Conservation (phyloP, 1,140 invertebrate species). For the Pomacea maculata region DNA sequence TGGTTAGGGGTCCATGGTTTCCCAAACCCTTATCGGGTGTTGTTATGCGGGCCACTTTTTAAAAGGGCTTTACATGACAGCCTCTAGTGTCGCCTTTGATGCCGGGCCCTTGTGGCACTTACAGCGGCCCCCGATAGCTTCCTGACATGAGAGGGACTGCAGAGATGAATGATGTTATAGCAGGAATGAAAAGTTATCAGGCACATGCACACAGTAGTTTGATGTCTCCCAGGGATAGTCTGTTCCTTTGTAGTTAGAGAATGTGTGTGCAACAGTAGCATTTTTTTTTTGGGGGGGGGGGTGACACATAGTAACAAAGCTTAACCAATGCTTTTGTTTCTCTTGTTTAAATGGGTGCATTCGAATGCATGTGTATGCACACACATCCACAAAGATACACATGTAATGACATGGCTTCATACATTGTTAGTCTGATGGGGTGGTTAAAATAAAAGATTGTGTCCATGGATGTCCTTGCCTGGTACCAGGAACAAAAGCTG, state of each 20-base stretch:
- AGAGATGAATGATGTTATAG: slow-evolving; percentile 9
- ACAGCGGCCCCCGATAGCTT: not conserved
- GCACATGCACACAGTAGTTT: too few relatives aligned
- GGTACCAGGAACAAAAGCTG: too few relatives aligned
- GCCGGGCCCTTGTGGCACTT: not conserved
- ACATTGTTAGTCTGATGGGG: too few relatives aligned
- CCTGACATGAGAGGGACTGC: not conserved
- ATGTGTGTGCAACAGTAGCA: too few relatives aligned
- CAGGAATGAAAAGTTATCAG: not conserved
- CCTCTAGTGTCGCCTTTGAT: not conserved
- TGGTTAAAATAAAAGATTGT: too few relatives aligned
- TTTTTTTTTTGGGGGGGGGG: too few relatives aligned
- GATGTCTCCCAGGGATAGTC: too few relatives aligned
- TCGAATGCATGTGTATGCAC: not conserved
- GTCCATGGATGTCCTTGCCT: too few relatives aligned
- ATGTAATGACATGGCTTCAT: too few relatives aligned
- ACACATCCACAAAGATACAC: not conserved
- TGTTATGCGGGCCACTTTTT: slow-evolving; percentile 1
- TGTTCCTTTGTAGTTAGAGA: too few relatives aligned
- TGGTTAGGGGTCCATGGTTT: not conserved
- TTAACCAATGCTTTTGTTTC: not conserved
- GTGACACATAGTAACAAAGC: not conserved
- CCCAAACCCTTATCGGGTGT: too few relatives aligned
- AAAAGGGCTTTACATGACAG: slow-evolving; percentile 2
- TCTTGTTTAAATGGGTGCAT: not conserved